Base-by-base conservation (phyloP, 2,797 vertebrate genomes). In the Anniella stebbinsi region DNA sequence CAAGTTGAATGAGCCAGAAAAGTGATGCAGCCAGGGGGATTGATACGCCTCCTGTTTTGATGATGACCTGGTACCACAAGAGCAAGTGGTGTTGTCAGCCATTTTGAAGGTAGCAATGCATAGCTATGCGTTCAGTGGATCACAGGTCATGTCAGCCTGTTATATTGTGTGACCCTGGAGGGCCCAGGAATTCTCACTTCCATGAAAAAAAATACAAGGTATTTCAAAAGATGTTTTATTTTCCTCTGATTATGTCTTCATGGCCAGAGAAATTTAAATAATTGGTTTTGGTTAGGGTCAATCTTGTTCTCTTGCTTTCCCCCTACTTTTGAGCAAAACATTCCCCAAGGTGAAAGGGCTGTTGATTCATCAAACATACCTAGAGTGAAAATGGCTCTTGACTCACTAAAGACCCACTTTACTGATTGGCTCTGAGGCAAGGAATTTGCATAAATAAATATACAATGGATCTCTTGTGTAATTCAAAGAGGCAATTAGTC, bases 361-460 rank as follows among this genome's bases (percentile, higher is more conserved):
- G 17, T 77, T 91, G 81, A 91, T 51, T 89, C 86, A 85, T 87
- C 75, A 92, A 90, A 88, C 45, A 15, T 83, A 84, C 1, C 12
- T 51, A 66, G 77, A 87, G 75, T 48, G 70, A 41, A 90, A 25
- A 84, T 45, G 51, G 82, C 84, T 90, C 84, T 92, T 90, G 91
- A 91, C 78, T 92, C 70, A 38, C 80, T 73, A 92, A 92, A 90
- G 70, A 86, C 18, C 1, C 45, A 41, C 51, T 38, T 57, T 38
- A 76, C 30, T 41, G 48, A 83, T 41, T 87, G 48, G 36, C 72
- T 87, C 72, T 69, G 84, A 86, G 76, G 36, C 86, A 87, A 92
- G 69, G 54, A 73, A 60, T 77, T 88, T 87, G 60, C 78, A 93
- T 92, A 89, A 89, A 91, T 90, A 88, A 90, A 51, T 91, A 94